phyloP scores from a whole-genome alignment of 2,113 vertebrate genomes.

The Oncorhynchus kisutch region DNA sequence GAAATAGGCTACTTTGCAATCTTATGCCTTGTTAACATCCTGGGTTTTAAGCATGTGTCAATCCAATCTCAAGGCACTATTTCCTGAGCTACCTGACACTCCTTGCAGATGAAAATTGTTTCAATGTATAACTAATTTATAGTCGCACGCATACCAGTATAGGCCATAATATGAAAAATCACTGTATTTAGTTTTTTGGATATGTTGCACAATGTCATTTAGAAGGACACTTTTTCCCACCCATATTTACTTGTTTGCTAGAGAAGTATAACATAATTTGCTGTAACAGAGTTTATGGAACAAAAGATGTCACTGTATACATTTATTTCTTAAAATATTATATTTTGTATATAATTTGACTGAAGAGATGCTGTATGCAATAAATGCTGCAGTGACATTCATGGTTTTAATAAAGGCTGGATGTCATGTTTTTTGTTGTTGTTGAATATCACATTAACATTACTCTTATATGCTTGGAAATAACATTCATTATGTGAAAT shows the following conservation, averaged over 20 bases:
- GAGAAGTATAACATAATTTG: slow-evolving; percentile 85
- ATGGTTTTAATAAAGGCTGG: slow-evolving; percentile 81
- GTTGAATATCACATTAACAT: too few relatives aligned
- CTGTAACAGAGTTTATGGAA: slow-evolving; percentile 95
- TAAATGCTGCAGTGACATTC: slow-evolving; percentile 79
- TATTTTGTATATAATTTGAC: slow-evolving; percentile 78
- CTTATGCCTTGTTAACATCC: slow-evolving; percentile 10
- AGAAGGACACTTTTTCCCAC: slow-evolving; percentile 76
- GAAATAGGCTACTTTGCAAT: slow-evolving; percentile 31
- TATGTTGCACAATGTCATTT: slow-evolving; percentile 84
- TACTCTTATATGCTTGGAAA: too few relatives aligned
- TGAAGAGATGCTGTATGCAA: slow-evolving; percentile 77
- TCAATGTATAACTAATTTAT: slow-evolving; percentile 61
- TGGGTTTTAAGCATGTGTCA: slow-evolving; percentile 53
- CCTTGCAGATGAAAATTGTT: slow-evolving; percentile 65
- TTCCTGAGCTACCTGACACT: slow-evolving; percentile 71
- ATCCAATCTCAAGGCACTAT: slow-evolving; percentile 58
- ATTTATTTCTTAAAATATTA: slow-evolving; percentile 84
- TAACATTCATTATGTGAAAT: too few relatives aligned
- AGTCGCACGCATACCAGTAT: slow-evolving; percentile 75
- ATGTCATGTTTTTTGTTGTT: slow-evolving; percentile 67
- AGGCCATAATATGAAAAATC: slow-evolving; percentile 74
- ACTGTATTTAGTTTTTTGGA: slow-evolving; percentile 83
- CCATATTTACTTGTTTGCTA: slow-evolving; percentile 85
- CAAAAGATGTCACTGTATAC: slow-evolving; percentile 87